phyloP scores from a whole-genome alignment of 1,140 invertebrate genomes.

The Coelopa frigida region DNA sequence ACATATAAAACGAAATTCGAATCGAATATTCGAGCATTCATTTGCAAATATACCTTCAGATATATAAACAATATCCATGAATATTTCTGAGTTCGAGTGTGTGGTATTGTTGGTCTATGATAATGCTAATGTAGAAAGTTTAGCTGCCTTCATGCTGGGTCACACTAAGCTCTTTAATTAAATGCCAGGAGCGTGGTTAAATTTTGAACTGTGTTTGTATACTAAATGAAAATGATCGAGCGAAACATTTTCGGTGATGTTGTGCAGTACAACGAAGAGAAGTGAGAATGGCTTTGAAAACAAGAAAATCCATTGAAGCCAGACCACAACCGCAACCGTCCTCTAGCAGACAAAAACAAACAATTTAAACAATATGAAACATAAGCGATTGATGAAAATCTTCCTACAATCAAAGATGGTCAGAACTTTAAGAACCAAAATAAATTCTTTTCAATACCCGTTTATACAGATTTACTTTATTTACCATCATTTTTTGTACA shows the following conservation, averaged over 20 bases:
- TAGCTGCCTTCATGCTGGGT: no score
- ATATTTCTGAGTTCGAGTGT: no score
- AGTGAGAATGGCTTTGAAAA: background rate
- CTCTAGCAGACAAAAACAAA: background rate
- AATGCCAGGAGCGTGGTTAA: no score
- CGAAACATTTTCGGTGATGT: slow-evolving; percentile 5
- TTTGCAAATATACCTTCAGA: no score
- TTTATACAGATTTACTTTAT: slow-evolving; percentile 1
- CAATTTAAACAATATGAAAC: background rate
- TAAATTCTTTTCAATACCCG: slow-evolving; percentile 4
- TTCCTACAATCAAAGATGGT: background rate
- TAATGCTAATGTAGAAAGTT: no score
- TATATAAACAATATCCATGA: no score
- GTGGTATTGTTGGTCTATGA: no score
- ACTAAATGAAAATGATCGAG: no score
- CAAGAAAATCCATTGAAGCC: background rate
- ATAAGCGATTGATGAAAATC: slow-evolving; percentile 2
- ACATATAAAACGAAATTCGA: no score
- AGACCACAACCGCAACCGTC: background rate
- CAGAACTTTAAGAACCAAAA: slow-evolving; percentile 6
- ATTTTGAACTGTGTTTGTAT: no score
- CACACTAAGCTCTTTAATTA: no score
- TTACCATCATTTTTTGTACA: background rate
- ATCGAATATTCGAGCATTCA: no score
- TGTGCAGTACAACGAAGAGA: slow-evolving; percentile 6